phyloP scores from a whole-genome alignment of 2,797 vertebrate genomes.

The Characodon lateralis region DNA sequence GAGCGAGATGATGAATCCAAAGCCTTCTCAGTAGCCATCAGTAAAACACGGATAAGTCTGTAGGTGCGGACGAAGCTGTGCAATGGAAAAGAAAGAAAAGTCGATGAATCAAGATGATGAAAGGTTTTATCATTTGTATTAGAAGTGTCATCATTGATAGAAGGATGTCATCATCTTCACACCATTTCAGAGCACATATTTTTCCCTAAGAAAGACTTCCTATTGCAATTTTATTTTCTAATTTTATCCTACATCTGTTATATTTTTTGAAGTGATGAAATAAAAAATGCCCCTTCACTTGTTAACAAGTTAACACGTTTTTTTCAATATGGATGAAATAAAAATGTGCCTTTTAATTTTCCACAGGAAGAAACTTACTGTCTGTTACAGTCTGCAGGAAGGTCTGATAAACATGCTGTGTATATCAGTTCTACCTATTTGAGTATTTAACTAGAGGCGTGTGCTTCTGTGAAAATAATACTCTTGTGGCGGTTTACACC shows the following conservation, averaged over 20 bases:
- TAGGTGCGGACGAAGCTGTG: constrained; percentile 34
- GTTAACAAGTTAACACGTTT: constrained; percentile 21
- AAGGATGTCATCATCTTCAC: constrained; percentile 59
- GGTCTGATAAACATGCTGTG: constrained; percentile 6
- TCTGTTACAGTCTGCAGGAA: not conserved
- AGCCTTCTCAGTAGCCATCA: constrained; percentile 11
- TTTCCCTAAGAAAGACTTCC: constrained; percentile 40
- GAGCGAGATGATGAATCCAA: constrained; percentile 25
- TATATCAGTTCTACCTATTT: constrained; percentile 2
- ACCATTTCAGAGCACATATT: constrained; percentile 32
- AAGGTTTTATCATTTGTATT: constrained; percentile 59
- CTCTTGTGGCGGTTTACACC: constrained; percentile 13
- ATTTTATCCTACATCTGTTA: constrained; percentile 20
- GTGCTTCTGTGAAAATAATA: constrained; percentile 33
- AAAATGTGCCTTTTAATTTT: constrained; percentile 1
- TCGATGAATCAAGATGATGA: constrained; percentile 52
- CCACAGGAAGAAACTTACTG: constrained; percentile 13
- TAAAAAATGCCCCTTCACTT: constrained; percentile 2
- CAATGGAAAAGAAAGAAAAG: constrained; percentile 30
- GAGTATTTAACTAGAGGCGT: constrained; percentile 6
- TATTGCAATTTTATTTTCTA: constrained; percentile 35
- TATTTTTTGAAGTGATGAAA: constrained; percentile 24
- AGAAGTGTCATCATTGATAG: constrained; percentile 47
- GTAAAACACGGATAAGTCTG: constrained; percentile 25
- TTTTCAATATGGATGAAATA: constrained; percentile 10